A percentile compares a stretch with the other conserved stretches of the same genome.
Evolutionary conservation across 2,113 vertebrate species (phyloP).

Genomic region (Fregetta grallaria): DNA sequence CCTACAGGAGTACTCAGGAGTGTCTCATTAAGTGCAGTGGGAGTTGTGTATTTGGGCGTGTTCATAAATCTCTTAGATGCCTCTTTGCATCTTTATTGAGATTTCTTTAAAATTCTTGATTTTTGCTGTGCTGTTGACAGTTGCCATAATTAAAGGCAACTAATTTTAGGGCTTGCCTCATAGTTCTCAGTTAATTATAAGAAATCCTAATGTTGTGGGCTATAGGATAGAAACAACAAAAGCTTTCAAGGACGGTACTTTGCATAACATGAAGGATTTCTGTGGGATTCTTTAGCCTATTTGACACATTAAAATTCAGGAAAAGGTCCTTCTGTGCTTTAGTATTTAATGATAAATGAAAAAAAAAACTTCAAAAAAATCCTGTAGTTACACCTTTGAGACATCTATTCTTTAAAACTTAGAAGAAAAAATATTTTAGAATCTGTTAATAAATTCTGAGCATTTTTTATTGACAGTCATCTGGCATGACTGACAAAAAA

Average conservation of each 20-base stretch:
- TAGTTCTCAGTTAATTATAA: neutral
- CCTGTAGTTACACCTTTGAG: neutral
- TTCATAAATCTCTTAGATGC: neutral
- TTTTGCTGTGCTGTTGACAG: slow-evolving; percentile 7
- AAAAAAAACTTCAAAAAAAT: neutral
- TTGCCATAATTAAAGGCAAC: neutral
- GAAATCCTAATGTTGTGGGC: neutral
- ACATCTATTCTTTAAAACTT: neutral
- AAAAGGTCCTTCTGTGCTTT: neutral
- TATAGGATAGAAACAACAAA: neutral
- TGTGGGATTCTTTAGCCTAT: neutral
- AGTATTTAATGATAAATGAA: neutral
- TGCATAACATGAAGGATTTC: neutral
- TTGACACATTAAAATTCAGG: neutral
- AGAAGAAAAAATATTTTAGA: neutral
- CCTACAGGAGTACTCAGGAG: neutral
- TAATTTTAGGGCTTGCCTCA: neutral
- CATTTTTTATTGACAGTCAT: neutral
- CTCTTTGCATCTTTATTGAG: neutral
- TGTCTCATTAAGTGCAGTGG: neutral
- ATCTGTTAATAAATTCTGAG: neutral
- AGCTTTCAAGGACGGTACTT: neutral
- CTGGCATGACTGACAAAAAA: neutral
- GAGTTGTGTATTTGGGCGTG: neutral
- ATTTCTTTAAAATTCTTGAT: neutral